Conservation (phyloP, 2,797 vertebrate species). For the Australoheros facetus region DNA sequence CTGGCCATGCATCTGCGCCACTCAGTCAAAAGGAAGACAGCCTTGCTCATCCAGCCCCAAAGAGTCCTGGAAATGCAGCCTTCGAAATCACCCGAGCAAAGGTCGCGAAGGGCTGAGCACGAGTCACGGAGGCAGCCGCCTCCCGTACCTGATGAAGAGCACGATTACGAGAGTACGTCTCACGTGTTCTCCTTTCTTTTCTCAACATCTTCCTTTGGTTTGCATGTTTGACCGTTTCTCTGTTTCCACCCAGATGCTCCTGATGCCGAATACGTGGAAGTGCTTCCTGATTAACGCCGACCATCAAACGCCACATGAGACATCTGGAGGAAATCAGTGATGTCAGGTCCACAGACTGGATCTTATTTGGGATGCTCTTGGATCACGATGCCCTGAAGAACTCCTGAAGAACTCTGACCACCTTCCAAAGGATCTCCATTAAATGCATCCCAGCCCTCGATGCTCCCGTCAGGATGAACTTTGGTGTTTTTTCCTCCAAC, state of each 20-base stretch:
- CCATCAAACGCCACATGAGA: neutral
- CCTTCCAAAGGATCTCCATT: neutral
- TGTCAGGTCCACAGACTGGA: neutral
- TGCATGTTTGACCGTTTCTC: neutral
- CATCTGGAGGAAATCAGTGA: neutral
- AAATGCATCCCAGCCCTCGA: neutral
- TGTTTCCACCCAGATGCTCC: slow-evolving; percentile 22
- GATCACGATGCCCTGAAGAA: neutral
- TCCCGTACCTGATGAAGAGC: neutral
- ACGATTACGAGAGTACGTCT: slow-evolving; percentile 69
- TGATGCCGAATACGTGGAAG: slow-evolving; percentile 33
- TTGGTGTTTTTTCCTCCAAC: neutral
- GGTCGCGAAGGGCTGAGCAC: neutral
- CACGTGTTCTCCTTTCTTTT: neutral
- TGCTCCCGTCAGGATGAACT: neutral
- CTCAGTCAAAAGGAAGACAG: slow-evolving; percentile 61
- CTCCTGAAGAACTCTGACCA: neutral
- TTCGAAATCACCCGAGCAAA: accelerated
- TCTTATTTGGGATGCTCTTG: neutral
- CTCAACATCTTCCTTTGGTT: neutral
- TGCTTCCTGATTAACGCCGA: slow-evolving; percentile 5
- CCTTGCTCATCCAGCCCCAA: slow-evolving; percentile 8
- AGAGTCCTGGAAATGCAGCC: accelerated
- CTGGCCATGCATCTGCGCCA: slow-evolving; percentile 61
- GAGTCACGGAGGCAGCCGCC: accelerated